These are phyloP conservation scores for Zaprionus taronus DNA, from an alignment of 1,140 invertebrate genomes.

Conservation along the genomic window DNA sequence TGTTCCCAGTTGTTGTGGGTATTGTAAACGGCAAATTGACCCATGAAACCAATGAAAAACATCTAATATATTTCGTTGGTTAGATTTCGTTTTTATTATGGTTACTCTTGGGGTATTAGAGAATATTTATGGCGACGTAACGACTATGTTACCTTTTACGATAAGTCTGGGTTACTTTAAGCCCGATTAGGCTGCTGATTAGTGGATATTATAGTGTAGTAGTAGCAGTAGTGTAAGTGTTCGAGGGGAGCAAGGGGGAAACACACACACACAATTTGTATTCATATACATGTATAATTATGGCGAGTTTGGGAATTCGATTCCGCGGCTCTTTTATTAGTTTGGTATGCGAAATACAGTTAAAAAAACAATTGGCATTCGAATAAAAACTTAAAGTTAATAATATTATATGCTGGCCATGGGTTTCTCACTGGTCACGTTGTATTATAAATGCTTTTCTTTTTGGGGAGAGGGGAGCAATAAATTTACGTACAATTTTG, in stretches of 20 bases:
- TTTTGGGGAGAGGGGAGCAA: conserved; percentile 23
- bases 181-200: conserved; percentile 35
- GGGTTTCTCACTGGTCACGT: conserved; percentile 52
- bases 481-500: conserved; percentile 20
- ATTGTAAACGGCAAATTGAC: too few relatives aligned
- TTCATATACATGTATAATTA: conserved; percentile 33
- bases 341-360: conserved; percentile 69
- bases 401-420: conserved; percentile 23
- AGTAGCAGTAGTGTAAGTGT: conserved; percentile 29
- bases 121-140: conserved; percentile 69
- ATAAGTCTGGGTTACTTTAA: conserved; percentile 43
- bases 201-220: conserved; percentile 17
- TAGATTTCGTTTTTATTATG: conserved; percentile 75
- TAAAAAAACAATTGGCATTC: conserved; percentile 62
- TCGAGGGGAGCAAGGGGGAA: conserved; percentile 13
- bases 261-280: conserved; percentile 29
- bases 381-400: conserved; percentile 55
- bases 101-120: conserved; percentile 61
- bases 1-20: conserved; percentile 8
- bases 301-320: conserved; percentile 59
- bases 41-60: conserved; percentile 38
- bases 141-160: conserved; percentile 63
- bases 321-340: conserved; percentile 77
- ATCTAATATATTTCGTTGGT: conserved; percentile 63
- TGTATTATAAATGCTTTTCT: conserved; percentile 52